phyloP scores from a whole-genome alignment of 2,888 invertebrate species.

The Hololepta plana region DNA sequence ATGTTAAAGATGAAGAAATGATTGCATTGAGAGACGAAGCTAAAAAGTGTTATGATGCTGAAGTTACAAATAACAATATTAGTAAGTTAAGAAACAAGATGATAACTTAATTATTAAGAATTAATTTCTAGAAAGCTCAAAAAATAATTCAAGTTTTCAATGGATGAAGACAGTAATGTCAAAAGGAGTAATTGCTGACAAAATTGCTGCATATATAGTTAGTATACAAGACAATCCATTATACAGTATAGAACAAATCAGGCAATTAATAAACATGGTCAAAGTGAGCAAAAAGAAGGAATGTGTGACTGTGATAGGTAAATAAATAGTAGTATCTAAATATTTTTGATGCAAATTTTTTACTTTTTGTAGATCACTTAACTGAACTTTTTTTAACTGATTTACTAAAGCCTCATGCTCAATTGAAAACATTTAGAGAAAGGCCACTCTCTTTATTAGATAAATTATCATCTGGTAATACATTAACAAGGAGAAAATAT shows the following conservation, averaged over 20 bases:
- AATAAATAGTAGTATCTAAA: slow-evolving; percentile 8
- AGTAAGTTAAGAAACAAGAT: slow-evolving; percentile 27
- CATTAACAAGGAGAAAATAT: slow-evolving; percentile 42
- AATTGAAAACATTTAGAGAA: slow-evolving; percentile 46
- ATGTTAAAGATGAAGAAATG: slow-evolving; percentile 33
- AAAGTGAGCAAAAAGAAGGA: slow-evolving; percentile 62
- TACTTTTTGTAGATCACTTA: slow-evolving; percentile 43
- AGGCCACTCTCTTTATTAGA: slow-evolving; percentile 39
- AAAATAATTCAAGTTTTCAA: slow-evolving; percentile 41
- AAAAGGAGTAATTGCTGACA: slow-evolving; percentile 70
- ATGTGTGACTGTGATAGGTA: slow-evolving; percentile 47
- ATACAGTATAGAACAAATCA: slow-evolving; percentile 53
- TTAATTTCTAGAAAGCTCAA: slow-evolving; percentile 29
- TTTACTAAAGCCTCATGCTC: slow-evolving; percentile 43
- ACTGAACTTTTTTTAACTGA: slow-evolving; percentile 61
- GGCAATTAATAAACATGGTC: slow-evolving; percentile 55
- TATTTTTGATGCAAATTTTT: slow-evolving; percentile 3
- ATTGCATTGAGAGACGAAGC: slow-evolving; percentile 45
- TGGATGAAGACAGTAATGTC: slow-evolving; percentile 66
- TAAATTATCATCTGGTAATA: slow-evolving; percentile 42
- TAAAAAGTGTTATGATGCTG: slow-evolving; percentile 44
- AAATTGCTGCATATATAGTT: slow-evolving; percentile 68
- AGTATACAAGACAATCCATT: slow-evolving; percentile 68
- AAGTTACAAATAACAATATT: slow-evolving; percentile 40
- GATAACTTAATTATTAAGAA: slow-evolving; percentile 4